These are phyloP conservation scores for Drosophila pseudotalamancana DNA, from an alignment of 2,888 invertebrate species.

Conservation along the genomic window DNA sequence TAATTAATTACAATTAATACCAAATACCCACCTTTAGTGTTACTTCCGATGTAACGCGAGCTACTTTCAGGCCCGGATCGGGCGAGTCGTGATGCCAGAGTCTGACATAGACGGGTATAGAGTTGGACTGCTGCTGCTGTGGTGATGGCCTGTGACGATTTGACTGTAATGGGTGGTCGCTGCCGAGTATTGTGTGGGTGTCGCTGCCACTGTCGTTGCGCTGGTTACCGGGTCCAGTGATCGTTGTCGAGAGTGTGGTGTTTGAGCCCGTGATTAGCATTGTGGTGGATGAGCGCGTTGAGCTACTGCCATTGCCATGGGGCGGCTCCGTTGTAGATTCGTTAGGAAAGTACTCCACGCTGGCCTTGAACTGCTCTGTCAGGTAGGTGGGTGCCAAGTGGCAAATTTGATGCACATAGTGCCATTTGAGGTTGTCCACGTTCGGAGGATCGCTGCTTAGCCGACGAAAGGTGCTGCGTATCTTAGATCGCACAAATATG, in stretches of 20 bases:
- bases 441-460: conserved; percentile 87
- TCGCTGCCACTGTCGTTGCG: conserved; percentile 34
- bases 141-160: conserved; percentile 3
- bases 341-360: conserved; percentile 85
- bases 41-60: conserved; percentile 83
- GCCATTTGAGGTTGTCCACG: conserved; percentile 88
- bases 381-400: conserved; percentile 93
- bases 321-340: conserved; percentile 87
- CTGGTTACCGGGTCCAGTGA: conserved; percentile 30
- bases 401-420: conserved; percentile 92
- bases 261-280: conserved; percentile 82
- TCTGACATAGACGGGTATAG: conserved; percentile 71
- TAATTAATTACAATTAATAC: too few species aligned
- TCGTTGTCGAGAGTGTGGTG: conserved; percentile 53
- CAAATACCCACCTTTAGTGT: conserved; percentile 86
- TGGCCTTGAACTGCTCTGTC: conserved; percentile 86
- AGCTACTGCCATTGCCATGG: conserved; percentile 15
- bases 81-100: conserved; percentile 74
- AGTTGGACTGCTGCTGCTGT: conserved; percentile 14
- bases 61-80: conserved; percentile 88
- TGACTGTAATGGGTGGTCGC: background rate
- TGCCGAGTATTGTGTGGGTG: conserved; percentile 10
- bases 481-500: conserved; percentile 90
- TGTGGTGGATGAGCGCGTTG: conserved; percentile 38
- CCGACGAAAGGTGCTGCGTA: conserved; percentile 87